Percentiles rank a stretch among this genome's conserved stretches.
Evolutionary conservation across 2,888 invertebrate species (phyloP).

Genomic region (Hirtodrosophila duncani): DNA sequence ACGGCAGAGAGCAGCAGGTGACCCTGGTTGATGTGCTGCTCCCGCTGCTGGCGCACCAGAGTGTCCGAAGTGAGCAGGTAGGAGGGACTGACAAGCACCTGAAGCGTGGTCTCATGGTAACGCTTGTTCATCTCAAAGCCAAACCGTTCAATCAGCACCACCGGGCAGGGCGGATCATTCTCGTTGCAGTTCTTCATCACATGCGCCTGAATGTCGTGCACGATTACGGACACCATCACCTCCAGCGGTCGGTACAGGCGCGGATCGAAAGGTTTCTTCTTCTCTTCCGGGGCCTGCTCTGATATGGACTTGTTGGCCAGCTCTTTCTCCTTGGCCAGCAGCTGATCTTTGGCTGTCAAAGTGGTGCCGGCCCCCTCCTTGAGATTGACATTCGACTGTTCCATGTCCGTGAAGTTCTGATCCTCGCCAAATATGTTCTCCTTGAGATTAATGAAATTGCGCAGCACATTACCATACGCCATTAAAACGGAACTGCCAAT

Average conservation of each 20-base stretch:
- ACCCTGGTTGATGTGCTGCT: conserved; percentile 88
- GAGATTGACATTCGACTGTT: conserved; percentile 81
- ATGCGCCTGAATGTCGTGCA: conserved; percentile 97
- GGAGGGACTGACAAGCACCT: conserved; percentile 92
- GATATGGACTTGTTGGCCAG: conserved; percentile 77
- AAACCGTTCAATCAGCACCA: conserved; percentile 91
- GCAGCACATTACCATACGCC: conserved; percentile 93
- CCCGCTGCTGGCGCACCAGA: conserved; percentile 83
- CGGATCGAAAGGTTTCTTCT: conserved; percentile 88
- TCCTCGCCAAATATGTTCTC: conserved; percentile 99
- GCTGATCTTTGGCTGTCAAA: conserved; percentile 75
- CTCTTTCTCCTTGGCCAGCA: conserved; percentile 78
- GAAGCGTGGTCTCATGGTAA: conserved; percentile 93
- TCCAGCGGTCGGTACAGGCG: conserved; percentile 92
- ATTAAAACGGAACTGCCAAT: conserved; percentile 95
- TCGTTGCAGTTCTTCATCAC: conserved; percentile 90
- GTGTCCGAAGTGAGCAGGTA: conserved; percentile 89
- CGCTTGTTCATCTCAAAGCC: conserved; percentile 98
- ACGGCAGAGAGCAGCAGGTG: conserved; percentile 91
- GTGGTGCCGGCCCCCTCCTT: conserved; percentile 75
- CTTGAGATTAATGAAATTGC: conserved; percentile 92
- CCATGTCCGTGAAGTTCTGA: conserved; percentile 96
- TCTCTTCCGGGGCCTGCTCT: conserved; percentile 80
- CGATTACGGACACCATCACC: conserved; percentile 93
- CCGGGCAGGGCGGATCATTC: conserved; percentile 94